Evolutionary conservation across 1,140 invertebrate species (phyloP).

Genomic region (Streblospio benedicti): DNA sequence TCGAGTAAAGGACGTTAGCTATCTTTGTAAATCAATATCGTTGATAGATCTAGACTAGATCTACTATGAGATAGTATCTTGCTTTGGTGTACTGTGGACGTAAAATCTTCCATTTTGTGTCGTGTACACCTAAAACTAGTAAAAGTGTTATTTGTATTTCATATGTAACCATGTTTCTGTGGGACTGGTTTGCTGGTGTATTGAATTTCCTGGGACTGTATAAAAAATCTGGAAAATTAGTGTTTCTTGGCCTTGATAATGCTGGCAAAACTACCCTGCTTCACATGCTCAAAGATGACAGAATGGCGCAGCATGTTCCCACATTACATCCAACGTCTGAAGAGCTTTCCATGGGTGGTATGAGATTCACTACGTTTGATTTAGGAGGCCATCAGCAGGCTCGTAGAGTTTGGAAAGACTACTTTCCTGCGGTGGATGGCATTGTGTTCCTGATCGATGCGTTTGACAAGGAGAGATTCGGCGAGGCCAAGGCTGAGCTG

Average conservation of each 20-base stretch:
- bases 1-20: no score
- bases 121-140: no score
- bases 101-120: no score
- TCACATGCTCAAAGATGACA: constrained; percentile 99
- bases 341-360: constrained; percentile 97
- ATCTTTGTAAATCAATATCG: no score
- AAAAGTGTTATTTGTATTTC: no score
- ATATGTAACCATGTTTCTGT: constrained; percentile 9
- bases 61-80: no score
- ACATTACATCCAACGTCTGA: constrained; percentile 96
- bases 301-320: constrained; percentile 96
- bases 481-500: constrained; percentile 72
- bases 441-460: constrained; percentile 98
- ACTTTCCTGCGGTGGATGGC: constrained; percentile 98
- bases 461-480: constrained; percentile 76
- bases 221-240: constrained; percentile 97
- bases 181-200: constrained; percentile 16
- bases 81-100: no score
- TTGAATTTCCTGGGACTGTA: constrained; percentile 42
- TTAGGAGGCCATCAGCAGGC: constrained; percentile 98
- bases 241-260: constrained; percentile 98
- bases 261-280: constrained; percentile 98
- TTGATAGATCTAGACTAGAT: no score
- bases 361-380: constrained; percentile 99
- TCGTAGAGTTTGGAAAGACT: constrained; percentile 97